Evolutionary conservation across 2,888 invertebrate species (phyloP).

Genomic region (Ormyrus nitidulus): DNA sequence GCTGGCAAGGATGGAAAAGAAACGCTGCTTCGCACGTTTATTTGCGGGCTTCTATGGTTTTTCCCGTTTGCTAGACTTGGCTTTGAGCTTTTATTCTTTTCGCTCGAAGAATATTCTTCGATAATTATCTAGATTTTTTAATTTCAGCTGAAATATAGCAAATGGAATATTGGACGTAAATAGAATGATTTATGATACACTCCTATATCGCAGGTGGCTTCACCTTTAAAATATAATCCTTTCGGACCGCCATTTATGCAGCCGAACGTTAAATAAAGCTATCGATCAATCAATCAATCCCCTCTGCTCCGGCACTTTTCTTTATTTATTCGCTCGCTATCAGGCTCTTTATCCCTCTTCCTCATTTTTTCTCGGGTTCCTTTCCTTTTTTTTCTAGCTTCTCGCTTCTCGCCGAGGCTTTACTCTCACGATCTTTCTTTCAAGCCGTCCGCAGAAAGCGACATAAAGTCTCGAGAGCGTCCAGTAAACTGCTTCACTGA

Average conservation of each 20-base stretch:
- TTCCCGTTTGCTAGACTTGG: too few species aligned
- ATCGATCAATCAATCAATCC: conserved; percentile 21
- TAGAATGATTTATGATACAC: too few species aligned
- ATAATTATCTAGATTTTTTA: too few species aligned
- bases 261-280: conserved; percentile 10
- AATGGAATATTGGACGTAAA: too few species aligned
- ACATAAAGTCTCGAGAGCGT: conserved; percentile 23
- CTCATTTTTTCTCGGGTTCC: not conserved
- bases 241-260: too few species aligned
- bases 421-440: conserved; percentile 13
- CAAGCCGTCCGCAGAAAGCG: not conserved
- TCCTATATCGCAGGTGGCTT: too few species aligned
- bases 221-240: too few species aligned
- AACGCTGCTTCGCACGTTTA: too few species aligned
- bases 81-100: not conserved
- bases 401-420: conserved; percentile 17
- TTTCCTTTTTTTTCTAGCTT: not conserved
- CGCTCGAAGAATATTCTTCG: too few species aligned
- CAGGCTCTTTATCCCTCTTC: not conserved
- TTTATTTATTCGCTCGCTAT: not conserved
- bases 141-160: too few species aligned
- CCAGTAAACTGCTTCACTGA: conserved; percentile 32
- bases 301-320: too few species aligned
- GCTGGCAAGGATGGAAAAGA: too few species aligned
- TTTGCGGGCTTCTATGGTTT: not conserved